Evolutionary conservation across 2,797 vertebrate species (phyloP).

Genomic region (Glossophaga mutica): DNA sequence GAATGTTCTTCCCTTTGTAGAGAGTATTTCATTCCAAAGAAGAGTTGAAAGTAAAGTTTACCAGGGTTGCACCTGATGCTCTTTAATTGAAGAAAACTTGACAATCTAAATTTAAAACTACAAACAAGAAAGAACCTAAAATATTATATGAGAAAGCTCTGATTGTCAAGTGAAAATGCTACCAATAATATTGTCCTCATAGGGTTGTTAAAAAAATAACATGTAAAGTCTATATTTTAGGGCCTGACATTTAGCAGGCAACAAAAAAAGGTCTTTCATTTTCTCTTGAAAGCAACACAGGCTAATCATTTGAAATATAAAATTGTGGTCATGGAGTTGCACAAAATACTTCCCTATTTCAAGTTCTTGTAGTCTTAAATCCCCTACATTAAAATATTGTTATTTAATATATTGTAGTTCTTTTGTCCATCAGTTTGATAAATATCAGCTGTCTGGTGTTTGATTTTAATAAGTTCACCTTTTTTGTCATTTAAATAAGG

Average conservation of each 20-base stretch:
- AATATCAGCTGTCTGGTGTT: background rate
- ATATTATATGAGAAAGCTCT: background rate
- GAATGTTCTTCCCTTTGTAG: background rate
- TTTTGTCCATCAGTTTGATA: background rate
- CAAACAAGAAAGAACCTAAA: background rate
- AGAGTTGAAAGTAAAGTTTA: background rate
- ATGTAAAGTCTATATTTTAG: background rate
- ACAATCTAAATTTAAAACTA: background rate
- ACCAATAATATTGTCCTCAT: background rate
- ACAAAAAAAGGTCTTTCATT: background rate
- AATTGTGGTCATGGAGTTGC: background rate
- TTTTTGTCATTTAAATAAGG: background rate
- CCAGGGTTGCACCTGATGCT: background rate
- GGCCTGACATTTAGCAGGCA: background rate
- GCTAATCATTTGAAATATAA: background rate
- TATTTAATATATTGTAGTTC: constrained; percentile 22
- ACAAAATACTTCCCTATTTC: background rate
- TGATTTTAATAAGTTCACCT: background rate
- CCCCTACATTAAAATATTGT: background rate
- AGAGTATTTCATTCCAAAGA: background rate
- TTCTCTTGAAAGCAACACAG: background rate
- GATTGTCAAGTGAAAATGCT: background rate
- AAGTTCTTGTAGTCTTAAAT: background rate
- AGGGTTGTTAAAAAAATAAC: background rate
- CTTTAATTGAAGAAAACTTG: background rate